A percentile compares a stretch with the other conserved stretches of the same genome.
These are phyloP conservation scores for Propithecus deckenii DNA, from an alignment of 2,797 vertebrate species.

Conservation along the genomic window DNA sequence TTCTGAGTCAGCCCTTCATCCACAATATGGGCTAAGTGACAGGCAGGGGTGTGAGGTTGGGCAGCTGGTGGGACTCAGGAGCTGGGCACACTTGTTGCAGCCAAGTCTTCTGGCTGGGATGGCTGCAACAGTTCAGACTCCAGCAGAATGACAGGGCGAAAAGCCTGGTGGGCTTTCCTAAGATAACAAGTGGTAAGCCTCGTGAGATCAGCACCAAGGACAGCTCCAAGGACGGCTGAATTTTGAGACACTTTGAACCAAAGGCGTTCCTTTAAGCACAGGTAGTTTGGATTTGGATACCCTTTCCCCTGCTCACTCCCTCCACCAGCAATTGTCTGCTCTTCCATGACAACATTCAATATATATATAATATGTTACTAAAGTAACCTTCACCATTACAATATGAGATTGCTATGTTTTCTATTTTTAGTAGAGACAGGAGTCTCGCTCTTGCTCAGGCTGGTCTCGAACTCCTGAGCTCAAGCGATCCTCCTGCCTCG, in stretches of 20 bases:
- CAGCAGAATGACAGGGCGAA: neutral
- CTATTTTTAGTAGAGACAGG: too few relatives aligned
- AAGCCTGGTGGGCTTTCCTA: neutral
- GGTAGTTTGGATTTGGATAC: neutral
- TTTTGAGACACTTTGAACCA: neutral
- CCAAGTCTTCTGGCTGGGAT: neutral
- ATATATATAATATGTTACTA: neutral
- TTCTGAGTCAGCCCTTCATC: neutral
- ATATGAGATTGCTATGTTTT: neutral
- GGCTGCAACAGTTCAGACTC: neutral
- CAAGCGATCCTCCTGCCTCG: too few relatives aligned
- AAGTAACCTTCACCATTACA: neutral
- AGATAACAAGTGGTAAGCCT: neutral
- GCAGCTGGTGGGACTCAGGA: neutral
- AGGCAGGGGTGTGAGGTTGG: neutral
- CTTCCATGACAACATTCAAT: neutral
- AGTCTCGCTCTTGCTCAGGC: too few relatives aligned
- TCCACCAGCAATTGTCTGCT: neutral
- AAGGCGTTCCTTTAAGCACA: neutral
- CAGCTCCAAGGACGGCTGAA: neutral
- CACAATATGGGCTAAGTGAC: neutral
- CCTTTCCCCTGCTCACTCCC: neutral
- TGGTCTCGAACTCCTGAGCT: too few relatives aligned
- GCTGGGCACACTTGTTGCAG: neutral
- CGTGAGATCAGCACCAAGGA: conserved; percentile 11